phyloP scores from a whole-genome alignment of 2,888 invertebrate genomes.

The Aplocera efformata region DNA sequence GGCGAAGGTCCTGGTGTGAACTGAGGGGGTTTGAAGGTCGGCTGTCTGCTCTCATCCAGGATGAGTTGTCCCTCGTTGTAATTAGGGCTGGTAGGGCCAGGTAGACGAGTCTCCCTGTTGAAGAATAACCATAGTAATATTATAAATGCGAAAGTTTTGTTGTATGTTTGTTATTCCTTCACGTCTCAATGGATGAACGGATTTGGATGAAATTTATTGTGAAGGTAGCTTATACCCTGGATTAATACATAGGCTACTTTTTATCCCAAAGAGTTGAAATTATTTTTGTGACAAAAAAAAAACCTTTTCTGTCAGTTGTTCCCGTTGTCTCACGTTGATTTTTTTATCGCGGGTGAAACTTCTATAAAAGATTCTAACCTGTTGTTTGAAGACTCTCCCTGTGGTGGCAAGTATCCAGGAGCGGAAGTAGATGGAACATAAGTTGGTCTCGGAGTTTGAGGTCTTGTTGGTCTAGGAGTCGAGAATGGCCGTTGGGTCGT shows the following conservation, averaged over 20 bases:
- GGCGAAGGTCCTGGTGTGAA: slow-evolving; percentile 33
- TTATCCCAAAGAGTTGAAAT: too few relatives aligned
- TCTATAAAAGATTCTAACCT: slow-evolving; percentile 15
- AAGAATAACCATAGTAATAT: too few relatives aligned
- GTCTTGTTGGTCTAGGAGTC: slow-evolving; percentile 44
- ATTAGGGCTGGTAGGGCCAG: slow-evolving; percentile 44
- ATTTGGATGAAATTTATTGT: too few relatives aligned
- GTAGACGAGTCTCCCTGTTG: slow-evolving; percentile 56
- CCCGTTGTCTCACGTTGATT: too few relatives aligned
- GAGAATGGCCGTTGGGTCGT: slow-evolving; percentile 44
- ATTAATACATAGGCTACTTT: too few relatives aligned
- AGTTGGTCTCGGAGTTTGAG: slow-evolving; percentile 7
- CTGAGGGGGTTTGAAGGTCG: slow-evolving; percentile 24
- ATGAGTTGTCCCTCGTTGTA: slow-evolving; percentile 58
- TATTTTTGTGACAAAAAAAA: too few relatives aligned
- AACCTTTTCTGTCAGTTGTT: too few relatives aligned
- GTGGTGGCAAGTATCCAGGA: slow-evolving; percentile 66
- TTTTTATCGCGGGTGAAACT: too few relatives aligned
- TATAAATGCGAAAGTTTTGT: too few relatives aligned
- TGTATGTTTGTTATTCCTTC: too few relatives aligned
- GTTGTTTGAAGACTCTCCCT: slow-evolving; percentile 51
- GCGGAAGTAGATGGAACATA: slow-evolving; percentile 57
- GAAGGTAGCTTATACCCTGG: too few relatives aligned
- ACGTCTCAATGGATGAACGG: too few relatives aligned
- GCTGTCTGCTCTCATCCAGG: slow-evolving; percentile 44